Evolutionary conservation across 2,797 vertebrate species (phyloP).

Genomic region (Clarias platycephalus): DNA sequence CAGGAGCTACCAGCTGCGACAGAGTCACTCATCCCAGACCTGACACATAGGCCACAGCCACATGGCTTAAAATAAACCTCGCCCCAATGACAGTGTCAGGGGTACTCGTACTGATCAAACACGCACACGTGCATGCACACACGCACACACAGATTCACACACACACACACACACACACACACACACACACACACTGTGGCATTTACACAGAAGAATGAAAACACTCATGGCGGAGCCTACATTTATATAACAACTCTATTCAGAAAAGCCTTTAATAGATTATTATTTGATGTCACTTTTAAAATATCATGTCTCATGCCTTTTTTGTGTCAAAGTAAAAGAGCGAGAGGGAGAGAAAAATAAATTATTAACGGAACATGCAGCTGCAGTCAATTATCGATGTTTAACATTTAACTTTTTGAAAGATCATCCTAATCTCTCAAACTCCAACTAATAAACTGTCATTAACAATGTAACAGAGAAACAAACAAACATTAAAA

Average conservation of each 20-base stretch:
- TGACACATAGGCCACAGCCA: conserved; percentile 32
- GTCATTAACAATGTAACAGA: not conserved
- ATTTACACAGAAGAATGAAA: conserved; percentile 18
- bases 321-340: not conserved
- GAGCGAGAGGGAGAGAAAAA: not conserved
- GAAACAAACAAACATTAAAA: not conserved
- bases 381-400: not conserved
- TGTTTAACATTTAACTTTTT: not conserved
- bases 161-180: conserved; percentile 21
- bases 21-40: conserved; percentile 36
- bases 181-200: conserved; percentile 7
- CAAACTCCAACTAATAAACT: not conserved
- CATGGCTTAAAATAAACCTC: conserved; percentile 33
- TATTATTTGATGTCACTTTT: conserved; percentile 25
- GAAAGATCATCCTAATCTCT: not conserved
- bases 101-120: conserved; percentile 18
- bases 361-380: not conserved
- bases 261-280: conserved; percentile 2
- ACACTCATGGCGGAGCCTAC: conserved; percentile 1
- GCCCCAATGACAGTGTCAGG: conserved; percentile 20
- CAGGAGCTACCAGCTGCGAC: conserved; percentile 38
- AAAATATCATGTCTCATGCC: conserved; percentile 22
- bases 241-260: conserved; percentile 5
- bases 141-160: not conserved
- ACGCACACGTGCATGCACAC: not conserved